A percentile compares a stretch with the other conserved stretches of the same genome.
Conservation (phyloP, 1,140 invertebrate species). For the Drosophila micromelanica region DNA sequence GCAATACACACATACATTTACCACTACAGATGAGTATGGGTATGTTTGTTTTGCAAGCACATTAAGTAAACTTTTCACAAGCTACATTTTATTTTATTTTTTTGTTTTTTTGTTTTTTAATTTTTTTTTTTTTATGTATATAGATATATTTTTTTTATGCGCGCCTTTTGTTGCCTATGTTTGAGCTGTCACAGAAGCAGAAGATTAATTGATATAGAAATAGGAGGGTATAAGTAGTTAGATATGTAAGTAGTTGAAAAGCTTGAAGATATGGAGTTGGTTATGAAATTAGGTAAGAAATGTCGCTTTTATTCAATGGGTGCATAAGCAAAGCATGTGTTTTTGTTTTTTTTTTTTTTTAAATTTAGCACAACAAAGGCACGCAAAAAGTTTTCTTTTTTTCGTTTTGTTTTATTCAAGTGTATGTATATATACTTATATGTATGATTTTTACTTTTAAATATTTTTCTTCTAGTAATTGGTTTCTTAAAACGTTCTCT, state of each 20-base stretch:
- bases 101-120: background rate
- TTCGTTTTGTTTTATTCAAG: conserved; percentile 2
- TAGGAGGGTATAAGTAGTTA: background rate
- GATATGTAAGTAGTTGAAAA: background rate
- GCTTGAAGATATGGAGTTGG: background rate
- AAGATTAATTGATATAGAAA: background rate
- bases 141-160: background rate
- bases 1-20: conserved; percentile 11
- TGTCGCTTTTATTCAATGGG: background rate
- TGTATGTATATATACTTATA: conserved; percentile 13
- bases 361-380: conserved; percentile 14
- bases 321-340: conserved; percentile 7
- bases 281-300: background rate
- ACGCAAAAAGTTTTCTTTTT: conserved; percentile 15
- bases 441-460: background rate
- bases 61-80: conserved; percentile 3
- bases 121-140: background rate
- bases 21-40: background rate
- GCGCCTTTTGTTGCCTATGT: conserved; percentile 6
- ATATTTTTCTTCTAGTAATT: conserved; percentile 17
- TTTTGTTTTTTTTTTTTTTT: background rate
- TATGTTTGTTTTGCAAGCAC: conserved; percentile 13
- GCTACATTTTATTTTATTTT: background rate
- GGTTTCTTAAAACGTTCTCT: conserved; percentile 3
- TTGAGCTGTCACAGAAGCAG: conserved; percentile 13